A percentile compares a stretch with the other conserved stretches of the same genome.
Evolutionary conservation across 2,888 invertebrate species (phyloP).

Genomic region (Scaptomyza reducta): DNA sequence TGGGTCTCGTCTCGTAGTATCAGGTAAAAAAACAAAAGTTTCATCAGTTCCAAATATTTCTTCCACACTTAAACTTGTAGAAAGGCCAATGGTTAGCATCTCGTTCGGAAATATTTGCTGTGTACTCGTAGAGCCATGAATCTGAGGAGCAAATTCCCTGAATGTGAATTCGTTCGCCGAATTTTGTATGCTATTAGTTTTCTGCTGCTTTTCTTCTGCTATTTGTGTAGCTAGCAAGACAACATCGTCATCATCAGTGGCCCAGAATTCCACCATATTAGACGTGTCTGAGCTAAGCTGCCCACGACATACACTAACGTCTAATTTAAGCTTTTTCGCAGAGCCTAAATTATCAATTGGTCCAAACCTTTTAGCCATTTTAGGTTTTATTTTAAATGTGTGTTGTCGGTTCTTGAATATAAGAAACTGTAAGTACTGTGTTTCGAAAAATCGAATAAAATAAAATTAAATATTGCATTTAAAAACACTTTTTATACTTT

Average conservation of each 20-base stretch:
- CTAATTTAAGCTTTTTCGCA: conserved; percentile 80
- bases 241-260: conserved; percentile 82
- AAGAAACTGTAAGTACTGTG: background rate
- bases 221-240: conserved; percentile 82
- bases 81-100: background rate
- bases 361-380: conserved; percentile 79
- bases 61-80: conserved; percentile 42
- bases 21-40: conserved; percentile 39
- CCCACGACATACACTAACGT: conserved; percentile 68
- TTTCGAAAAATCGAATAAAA: background rate
- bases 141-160: conserved; percentile 71
- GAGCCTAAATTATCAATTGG: conserved; percentile 74
- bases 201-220: conserved; percentile 68
- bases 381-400: background rate
- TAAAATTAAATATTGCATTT: background rate
- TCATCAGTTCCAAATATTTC: conserved; percentile 54
- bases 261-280: conserved; percentile 74
- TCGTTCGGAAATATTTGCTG: conserved; percentile 56
- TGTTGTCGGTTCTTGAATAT: background rate
- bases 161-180: conserved; percentile 73
- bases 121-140: conserved; percentile 74
- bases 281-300: conserved; percentile 24
- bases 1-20: background rate
- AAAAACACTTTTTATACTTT: too few species aligned
- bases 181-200: conserved; percentile 16